Evolutionary conservation across 2,797 vertebrate genomes (phyloP), one percentile per base, ranked within the genome.

Genomic region (Catamblyrhynchus diadema): DNA sequence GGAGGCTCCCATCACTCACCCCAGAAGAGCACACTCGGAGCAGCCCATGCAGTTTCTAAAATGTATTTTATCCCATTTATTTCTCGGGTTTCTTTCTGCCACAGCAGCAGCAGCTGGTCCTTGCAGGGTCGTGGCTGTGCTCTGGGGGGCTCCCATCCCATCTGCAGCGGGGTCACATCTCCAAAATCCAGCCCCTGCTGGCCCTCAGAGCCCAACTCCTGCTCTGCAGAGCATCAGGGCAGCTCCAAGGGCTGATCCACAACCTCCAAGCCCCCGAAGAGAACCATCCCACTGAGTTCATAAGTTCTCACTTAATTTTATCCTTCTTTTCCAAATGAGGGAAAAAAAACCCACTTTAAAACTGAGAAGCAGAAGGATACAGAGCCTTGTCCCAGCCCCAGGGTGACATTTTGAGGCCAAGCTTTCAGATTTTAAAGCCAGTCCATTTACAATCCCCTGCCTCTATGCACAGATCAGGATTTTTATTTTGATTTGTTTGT

Each of bases 1-100:
- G 3, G 70, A 54, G 53, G 35, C 20, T 91, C 32, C 57, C 10
- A 0, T 30, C 65, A 0, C 77, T 51, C 85, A 33, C 33, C 8
- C 7, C 35, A 35, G 72, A 35, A 3, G 20, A 44, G 41, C 47
- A 6, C 17, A 2, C 2, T 2, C 7, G 4, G 54, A 17, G 14
- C 7, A 3, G 22, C 39, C 37, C 51, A 1, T 1, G 21, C 12
- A 42, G 48, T 8, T 12, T 27, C 32, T 23, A 5, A 35, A 79
- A n/a, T 0, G 0, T 47, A 0, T 39, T 72, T 72, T 23, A 14
- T 32, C 28, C 37, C n/a, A 0, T 59, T 20, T 7, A 2, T 30
- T 67, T 35, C 22, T 12, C 0, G 1, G 20, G 14, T 30, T 32
- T 54, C n/a, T 25, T 14, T 14, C 50, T 78, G 81, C 80, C 32